phyloP scores from a whole-genome alignment of 2,113 vertebrate genomes.

The Paratilapia polleni region DNA sequence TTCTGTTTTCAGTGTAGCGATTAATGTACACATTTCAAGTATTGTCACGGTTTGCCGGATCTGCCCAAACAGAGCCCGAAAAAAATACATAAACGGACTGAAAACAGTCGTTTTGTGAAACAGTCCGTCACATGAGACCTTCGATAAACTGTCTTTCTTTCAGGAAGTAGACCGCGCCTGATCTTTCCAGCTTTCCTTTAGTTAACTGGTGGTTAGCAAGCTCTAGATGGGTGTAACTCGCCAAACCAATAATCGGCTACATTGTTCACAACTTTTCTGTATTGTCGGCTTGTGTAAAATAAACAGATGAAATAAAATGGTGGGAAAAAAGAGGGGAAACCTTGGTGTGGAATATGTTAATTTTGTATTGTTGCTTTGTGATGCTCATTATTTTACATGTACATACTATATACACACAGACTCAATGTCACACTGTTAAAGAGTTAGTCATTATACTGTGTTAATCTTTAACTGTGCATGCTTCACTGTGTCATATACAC shows the following conservation, averaged over 20 bases:
- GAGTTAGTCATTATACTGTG: neutral
- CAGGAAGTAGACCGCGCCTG: constrained; percentile 71
- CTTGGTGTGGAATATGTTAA: neutral
- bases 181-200: constrained; percentile 36
- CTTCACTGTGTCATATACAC: neutral
- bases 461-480: constrained; percentile 12
- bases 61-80: rapidly evolving
- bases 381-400: neutral
- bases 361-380: neutral
- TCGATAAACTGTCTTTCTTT: constrained; percentile 20
- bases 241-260: neutral
- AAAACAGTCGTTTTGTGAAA: neutral
- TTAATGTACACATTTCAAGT: neutral
- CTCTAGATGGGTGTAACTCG: neutral
- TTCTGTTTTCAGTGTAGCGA: neutral
- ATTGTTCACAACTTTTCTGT: neutral
- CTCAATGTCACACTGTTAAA: neutral
- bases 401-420: neutral
- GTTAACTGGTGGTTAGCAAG: constrained; percentile 13
- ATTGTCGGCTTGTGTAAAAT: neutral
- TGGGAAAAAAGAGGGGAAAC: neutral
- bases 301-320: neutral
- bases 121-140: neutral
- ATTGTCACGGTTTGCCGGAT: rapidly evolving
- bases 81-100: neutral